A percentile compares a stretch with the other conserved stretches of the same genome.
Conservation (phyloP, 1,140 invertebrate genomes). For the Lasioglossum albipes region DNA sequence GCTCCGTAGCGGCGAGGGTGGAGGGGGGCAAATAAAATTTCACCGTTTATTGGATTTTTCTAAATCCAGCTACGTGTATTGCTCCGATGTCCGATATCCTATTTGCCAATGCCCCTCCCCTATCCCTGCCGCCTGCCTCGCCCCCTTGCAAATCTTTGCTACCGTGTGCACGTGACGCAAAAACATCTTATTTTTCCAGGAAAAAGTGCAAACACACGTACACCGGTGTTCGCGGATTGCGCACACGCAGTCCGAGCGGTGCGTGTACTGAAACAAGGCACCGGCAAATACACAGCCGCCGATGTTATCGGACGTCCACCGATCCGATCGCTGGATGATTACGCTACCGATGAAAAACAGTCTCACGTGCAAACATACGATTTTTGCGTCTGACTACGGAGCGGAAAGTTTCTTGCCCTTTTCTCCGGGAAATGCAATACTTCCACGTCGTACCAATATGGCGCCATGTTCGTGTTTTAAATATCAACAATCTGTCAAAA, state of each 20-base stretch:
- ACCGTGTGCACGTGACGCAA: neutral
- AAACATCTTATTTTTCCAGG: slow-evolving; percentile 8
- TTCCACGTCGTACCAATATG: too few relatives aligned
- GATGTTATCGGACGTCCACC: slow-evolving; percentile 41
- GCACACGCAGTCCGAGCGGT: neutral
- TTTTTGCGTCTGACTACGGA: slow-evolving; percentile 25
- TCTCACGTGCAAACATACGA: slow-evolving; percentile 5
- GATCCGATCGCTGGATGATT: slow-evolving; percentile 27
- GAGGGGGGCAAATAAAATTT: neutral
- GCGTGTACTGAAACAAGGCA: slow-evolving; percentile 12
- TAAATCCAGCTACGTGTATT: neutral
- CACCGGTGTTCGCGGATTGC: neutral
- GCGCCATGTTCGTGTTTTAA: too few relatives aligned
- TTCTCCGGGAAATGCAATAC: neutral
- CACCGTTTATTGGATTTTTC: neutral
- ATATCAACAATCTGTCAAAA: too few relatives aligned
- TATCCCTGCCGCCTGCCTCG: too few relatives aligned
- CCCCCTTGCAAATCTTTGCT: neutral
- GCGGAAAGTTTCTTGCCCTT: slow-evolving; percentile 11
- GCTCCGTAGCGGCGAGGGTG: neutral
- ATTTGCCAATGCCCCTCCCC: neutral
- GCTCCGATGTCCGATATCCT: neutral
- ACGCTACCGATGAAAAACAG: slow-evolving; percentile 25
- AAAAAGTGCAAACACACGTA: neutral
- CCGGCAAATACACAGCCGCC: slow-evolving; percentile 15